Evolutionary conservation across 2,888 invertebrate genomes (phyloP).

Genomic region (Vanessa cardui): DNA sequence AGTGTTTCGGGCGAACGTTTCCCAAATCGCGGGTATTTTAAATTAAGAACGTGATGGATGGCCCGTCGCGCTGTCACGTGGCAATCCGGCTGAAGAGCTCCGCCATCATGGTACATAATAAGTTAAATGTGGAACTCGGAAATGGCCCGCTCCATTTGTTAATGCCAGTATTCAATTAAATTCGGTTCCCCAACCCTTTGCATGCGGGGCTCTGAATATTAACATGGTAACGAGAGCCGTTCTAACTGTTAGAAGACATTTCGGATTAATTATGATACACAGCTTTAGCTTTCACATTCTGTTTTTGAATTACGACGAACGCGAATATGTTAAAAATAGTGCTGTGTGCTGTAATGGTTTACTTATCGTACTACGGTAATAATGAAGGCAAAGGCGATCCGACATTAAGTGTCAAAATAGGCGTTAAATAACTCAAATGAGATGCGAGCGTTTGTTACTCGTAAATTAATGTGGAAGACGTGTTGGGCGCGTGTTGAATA

Average conservation of each 20-base stretch:
- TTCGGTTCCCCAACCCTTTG: slow-evolving; percentile 74
- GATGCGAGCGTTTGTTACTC: slow-evolving; percentile 73
- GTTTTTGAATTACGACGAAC: slow-evolving; percentile 35
- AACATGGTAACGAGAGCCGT: slow-evolving; percentile 52
- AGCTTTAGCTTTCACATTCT: slow-evolving; percentile 9
- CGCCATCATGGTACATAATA: slow-evolving; percentile 76
- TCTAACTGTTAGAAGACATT: slow-evolving; percentile 35
- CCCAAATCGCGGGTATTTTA: slow-evolving; percentile 78
- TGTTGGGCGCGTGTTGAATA: slow-evolving; percentile 62
- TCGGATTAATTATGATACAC: slow-evolving; percentile 36
- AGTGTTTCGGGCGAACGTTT: slow-evolving; percentile 63
- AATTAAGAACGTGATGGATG: slow-evolving; percentile 81
- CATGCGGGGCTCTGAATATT: slow-evolving; percentile 72
- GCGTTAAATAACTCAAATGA: slow-evolving; percentile 76
- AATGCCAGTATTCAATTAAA: slow-evolving; percentile 82
- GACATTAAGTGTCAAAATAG: slow-evolving; percentile 76
- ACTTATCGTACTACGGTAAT: slow-evolving; percentile 52
- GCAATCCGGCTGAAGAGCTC: slow-evolving; percentile 64
- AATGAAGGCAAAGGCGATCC: slow-evolving; percentile 61
- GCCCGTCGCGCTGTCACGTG: slow-evolving; percentile 72
- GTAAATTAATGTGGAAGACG: slow-evolving; percentile 77
- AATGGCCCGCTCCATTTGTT: slow-evolving; percentile 78
- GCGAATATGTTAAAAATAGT: not conserved
- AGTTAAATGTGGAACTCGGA: slow-evolving; percentile 78
- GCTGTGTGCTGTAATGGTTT: not conserved